Percentiles rank a stretch among this genome's conserved stretches.
Evolutionary conservation across 2,888 invertebrate species (phyloP).

Genomic region (Hypena proboscidalis): DNA sequence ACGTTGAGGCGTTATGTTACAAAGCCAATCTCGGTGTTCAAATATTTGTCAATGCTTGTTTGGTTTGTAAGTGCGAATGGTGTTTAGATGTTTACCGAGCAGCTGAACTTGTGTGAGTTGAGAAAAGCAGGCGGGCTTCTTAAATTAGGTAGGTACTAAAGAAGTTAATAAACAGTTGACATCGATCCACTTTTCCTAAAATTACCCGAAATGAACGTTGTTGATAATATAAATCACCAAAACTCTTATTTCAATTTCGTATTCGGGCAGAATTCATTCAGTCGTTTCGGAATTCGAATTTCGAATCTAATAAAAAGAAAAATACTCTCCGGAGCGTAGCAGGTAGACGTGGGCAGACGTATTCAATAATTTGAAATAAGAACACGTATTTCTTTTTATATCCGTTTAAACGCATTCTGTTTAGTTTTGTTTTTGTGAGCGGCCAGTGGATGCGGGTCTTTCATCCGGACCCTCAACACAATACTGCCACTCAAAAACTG

Average conservation of each 20-base stretch:
- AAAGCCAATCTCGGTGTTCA: constrained; percentile 73
- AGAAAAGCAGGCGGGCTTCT: constrained; percentile 58
- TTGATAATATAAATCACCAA: constrained; percentile 38
- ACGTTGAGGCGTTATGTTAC: constrained; percentile 61
- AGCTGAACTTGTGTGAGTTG: constrained; percentile 75
- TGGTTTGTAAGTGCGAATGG: constrained; percentile 84
- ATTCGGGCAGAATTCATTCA: constrained; percentile 64
- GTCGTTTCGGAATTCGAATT: constrained; percentile 64
- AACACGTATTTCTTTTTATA: constrained; percentile 83
- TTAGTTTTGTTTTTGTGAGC: constrained; percentile 83
- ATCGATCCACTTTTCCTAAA: constrained; percentile 59
- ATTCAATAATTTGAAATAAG: constrained; percentile 84
- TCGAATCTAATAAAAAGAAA: constrained; percentile 66
- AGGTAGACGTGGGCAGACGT: constrained; percentile 83
- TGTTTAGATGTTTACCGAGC: constrained; percentile 81
- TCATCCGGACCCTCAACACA: constrained; percentile 80
- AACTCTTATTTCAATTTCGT: constrained; percentile 50
- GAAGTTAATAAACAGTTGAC: constrained; percentile 77
- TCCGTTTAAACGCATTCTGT: constrained; percentile 84
- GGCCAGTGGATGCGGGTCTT: constrained; percentile 78
- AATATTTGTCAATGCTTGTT: constrained; percentile 82
- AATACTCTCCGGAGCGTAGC: constrained; percentile 57
- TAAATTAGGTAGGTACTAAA: no score
- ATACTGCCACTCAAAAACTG: constrained; percentile 85
- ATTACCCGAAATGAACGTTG: constrained; percentile 41